Evolutionary conservation across 53 echinoderm and acorn worm genomes (phyloP), one percentile per base, ranked within the genome.

Genomic region (Paracentrotus lividus): DNA sequence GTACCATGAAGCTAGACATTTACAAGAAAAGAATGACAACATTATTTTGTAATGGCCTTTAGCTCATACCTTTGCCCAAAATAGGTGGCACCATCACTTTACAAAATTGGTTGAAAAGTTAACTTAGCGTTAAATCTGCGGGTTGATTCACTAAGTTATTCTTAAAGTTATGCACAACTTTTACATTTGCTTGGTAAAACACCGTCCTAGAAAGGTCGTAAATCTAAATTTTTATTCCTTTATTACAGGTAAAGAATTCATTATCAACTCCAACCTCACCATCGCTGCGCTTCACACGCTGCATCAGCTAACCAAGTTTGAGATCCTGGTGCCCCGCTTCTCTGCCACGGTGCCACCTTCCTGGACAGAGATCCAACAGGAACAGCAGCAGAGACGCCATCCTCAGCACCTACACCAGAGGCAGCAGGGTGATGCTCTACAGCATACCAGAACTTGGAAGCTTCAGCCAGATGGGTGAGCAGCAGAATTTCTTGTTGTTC

Each of bases 311-410:
- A 99, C 99, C 15, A 96, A 96, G 93, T 99, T 99, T 94, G 97
- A 99, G 94, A 97, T 96, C 52, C 91, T 99, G 90, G 97, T 99
- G 93, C 99, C 99, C 26, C 94, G 99, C 0, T 99, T 99, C 97
- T 96, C 97, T 9, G 97, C 97, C 52, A 97, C 99, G 21, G 99
- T 99, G 38, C 99, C 99, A 0, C 99, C 99, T 2, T 96, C 95
- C 77, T 99, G 99, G 99, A 95, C 96, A 20, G 99, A 99, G 94
- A 96, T 99, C 31, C 97, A 99, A n/a, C 99, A 99, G 66, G 99
- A 99, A 84, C 99, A 99, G 93, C 99, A 99, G 92, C 99, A 99
- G 93, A 94, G 99, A 21, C 94, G 99, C 16, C 99, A 99, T 58
- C 97, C 99, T 13, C 99, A 99, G 94, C 99, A 99, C 88, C 96